Conservation (phyloP, 2,113 vertebrate genomes). For the Isichthys henryi region DNA sequence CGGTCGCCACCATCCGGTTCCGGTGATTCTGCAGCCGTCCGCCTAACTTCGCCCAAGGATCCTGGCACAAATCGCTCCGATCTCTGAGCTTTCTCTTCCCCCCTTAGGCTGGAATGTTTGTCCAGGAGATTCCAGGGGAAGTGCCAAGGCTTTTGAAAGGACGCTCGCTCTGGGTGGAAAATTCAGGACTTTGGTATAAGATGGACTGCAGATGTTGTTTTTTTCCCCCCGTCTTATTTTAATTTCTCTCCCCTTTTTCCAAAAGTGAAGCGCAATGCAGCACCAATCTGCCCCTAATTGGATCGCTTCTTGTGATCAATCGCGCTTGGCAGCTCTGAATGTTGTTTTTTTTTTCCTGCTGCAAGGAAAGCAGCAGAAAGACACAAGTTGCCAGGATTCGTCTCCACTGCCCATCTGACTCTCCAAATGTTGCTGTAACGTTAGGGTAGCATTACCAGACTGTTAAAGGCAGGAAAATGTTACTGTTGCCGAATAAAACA, state of each 20-base stretch:
- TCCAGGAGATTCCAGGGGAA: constrained; percentile 7
- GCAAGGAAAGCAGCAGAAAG: background rate
- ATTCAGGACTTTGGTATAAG: background rate
- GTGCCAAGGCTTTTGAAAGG: background rate
- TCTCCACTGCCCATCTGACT: background rate
- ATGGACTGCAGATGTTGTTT: constrained; percentile 7
- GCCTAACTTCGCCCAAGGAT: background rate
- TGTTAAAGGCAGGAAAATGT: background rate
- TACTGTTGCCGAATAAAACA: background rate
- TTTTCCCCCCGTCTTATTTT: background rate
- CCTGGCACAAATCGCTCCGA: background rate
- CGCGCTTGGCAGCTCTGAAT: background rate
- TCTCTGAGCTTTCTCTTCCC: background rate
- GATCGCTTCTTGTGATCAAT: constrained; percentile 9
- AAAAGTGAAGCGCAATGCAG: background rate
- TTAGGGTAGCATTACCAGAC: background rate
- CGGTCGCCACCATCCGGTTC: too few species aligned
- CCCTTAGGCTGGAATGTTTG: background rate
- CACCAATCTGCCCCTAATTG: constrained; percentile 4
- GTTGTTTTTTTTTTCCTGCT: background rate
- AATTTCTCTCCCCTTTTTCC: background rate
- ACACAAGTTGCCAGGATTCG: background rate
- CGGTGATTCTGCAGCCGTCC: background rate
- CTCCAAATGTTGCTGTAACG: background rate
- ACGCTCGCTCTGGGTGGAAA: background rate